phyloP scores from a whole-genome alignment of 2,888 invertebrate genomes.

The Augochlorella aurata region DNA sequence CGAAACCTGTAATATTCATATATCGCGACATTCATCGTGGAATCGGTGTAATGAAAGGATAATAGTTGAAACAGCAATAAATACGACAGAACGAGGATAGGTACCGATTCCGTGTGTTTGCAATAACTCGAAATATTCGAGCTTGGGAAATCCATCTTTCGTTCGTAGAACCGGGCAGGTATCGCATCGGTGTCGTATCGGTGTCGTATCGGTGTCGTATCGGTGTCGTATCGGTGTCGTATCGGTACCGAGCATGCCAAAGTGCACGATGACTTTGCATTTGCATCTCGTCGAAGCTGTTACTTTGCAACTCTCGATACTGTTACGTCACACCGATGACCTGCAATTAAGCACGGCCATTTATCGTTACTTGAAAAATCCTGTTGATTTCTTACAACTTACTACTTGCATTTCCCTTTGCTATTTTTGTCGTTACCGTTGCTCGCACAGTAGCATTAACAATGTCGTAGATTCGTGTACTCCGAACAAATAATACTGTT shows the following conservation, averaged over 20 bases:
- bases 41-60: background rate
- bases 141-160: background rate
- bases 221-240: no score
- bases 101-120: background rate
- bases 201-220: constrained; percentile 18
- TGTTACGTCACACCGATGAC: constrained; percentile 25
- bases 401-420: background rate
- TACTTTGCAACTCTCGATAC: background rate
- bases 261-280: constrained; percentile 13
- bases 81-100: background rate
- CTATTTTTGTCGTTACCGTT: background rate
- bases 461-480: background rate
- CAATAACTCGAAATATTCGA: background rate
- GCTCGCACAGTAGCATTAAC: background rate
- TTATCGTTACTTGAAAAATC: no score
- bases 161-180: background rate
- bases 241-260: constrained; percentile 7
- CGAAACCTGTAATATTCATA: background rate
- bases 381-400: no score
- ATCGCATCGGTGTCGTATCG: constrained; percentile 10
- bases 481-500: constrained; percentile 14
- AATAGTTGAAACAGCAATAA: background rate
- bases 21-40: background rate
- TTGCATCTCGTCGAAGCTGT: constrained; percentile 6
- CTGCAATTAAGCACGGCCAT: constrained; percentile 17